Evolutionary conservation across 1,140 invertebrate genomes (phyloP).

Genomic region (Drosophila pectinifera): DNA sequence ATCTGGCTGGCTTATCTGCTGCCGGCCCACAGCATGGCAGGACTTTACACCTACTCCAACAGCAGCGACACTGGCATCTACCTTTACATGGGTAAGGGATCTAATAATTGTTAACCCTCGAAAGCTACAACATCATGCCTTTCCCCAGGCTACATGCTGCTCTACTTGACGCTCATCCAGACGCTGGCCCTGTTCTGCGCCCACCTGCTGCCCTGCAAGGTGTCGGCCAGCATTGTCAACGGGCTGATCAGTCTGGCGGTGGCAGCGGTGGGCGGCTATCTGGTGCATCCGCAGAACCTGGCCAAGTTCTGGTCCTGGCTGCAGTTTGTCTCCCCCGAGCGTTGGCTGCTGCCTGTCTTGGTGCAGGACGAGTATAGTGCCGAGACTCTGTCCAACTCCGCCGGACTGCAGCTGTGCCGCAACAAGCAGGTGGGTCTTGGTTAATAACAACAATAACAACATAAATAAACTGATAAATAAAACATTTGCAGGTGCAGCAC

Average conservation of each 20-base stretch:
- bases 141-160: slow-evolving; percentile 89
- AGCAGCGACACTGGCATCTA: slow-evolving; percentile 89
- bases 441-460: too few relatives aligned
- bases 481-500: slow-evolving; percentile 88
- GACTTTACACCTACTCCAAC: slow-evolving; percentile 89
- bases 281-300: slow-evolving; percentile 90
- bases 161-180: slow-evolving; percentile 91
- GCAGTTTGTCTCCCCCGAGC: slow-evolving; percentile 89
- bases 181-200: slow-evolving; percentile 87
- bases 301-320: slow-evolving; percentile 89
- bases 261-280: slow-evolving; percentile 89
- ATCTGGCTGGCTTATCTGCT: slow-evolving; percentile 93
- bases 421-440: slow-evolving; percentile 87
- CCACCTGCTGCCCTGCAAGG: slow-evolving; percentile 86
- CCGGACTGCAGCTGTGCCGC: slow-evolving; percentile 86
- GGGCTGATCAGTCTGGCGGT: slow-evolving; percentile 88
- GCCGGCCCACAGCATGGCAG: slow-evolving; percentile 95
- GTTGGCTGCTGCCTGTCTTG: slow-evolving; percentile 90
- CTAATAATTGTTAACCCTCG: neutral
- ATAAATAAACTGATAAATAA: neutral
- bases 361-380: slow-evolving; percentile 88
- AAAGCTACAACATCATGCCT: neutral
- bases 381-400: slow-evolving; percentile 87
- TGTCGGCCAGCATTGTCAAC: slow-evolving; percentile 87
- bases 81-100: slow-evolving; percentile 89